Evolutionary conservation across 35 echinoderm and acorn worm genomes (phyloP).

Genomic region (Ptychodera flava): DNA sequence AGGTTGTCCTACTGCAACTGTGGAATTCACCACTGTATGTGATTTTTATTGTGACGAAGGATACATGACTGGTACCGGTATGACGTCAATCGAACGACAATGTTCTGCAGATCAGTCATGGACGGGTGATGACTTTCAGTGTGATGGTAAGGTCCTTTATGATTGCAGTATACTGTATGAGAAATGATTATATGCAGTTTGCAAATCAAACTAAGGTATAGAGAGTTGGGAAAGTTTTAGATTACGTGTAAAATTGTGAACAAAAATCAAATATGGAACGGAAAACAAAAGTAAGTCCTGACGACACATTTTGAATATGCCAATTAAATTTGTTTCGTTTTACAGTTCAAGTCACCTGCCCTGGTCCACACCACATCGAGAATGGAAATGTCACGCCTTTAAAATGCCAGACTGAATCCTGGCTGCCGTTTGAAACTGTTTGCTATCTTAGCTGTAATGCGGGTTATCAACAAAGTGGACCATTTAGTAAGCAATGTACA

Average conservation of each 20-base stretch:
- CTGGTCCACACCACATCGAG: constrained; percentile 4
- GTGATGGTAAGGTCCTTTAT: constrained; percentile 67
- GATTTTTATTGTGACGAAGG: constrained; percentile 45
- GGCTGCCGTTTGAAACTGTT: constrained; percentile 12
- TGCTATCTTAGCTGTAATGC: constrained; percentile 30
- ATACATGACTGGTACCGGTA: constrained; percentile 11
- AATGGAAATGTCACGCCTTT: constrained; percentile 14
- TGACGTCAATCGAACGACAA: constrained; percentile 8
- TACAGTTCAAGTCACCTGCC: constrained; percentile 15
- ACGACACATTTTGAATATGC: too few species aligned
- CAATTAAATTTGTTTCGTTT: too few species aligned
- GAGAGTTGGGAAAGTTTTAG: too few species aligned
- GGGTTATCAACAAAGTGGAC: constrained; percentile 29
- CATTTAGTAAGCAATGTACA: constrained; percentile 22
- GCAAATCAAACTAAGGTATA: not conserved
- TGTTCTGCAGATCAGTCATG: constrained; percentile 49
- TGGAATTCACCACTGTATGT: constrained; percentile 43
- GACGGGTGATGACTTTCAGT: constrained; percentile 26
- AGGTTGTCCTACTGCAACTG: constrained; percentile 25
- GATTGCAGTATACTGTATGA: not conserved
- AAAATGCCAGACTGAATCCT: not conserved
- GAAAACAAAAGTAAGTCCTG: too few species aligned
- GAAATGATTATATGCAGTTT: not conserved
- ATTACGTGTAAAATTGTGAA: too few species aligned
- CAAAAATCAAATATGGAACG: too few species aligned